phyloP scores from a whole-genome alignment of 1,140 invertebrate species.

The Manduca sexta region DNA sequence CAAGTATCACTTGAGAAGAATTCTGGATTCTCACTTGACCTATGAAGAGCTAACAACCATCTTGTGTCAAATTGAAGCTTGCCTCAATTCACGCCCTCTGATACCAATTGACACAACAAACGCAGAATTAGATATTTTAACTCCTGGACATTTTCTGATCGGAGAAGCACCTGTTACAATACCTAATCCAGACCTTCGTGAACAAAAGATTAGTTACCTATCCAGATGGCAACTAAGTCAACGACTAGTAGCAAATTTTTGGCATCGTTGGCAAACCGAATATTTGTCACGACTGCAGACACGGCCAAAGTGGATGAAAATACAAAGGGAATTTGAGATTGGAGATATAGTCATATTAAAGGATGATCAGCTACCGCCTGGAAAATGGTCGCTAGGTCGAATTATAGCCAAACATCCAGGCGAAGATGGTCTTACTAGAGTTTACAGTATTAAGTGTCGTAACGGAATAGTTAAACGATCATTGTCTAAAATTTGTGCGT shows the following conservation, averaged over 20 bases:
- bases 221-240: constrained; percentile 9
- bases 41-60: not conserved
- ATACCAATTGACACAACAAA: constrained; percentile 1
- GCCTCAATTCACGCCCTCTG: constrained; percentile 1
- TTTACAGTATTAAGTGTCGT: constrained; percentile 36
- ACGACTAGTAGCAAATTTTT: constrained; percentile 11
- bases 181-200: not conserved
- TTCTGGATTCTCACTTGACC: not conserved
- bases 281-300: constrained; percentile 10
- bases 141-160: not conserved
- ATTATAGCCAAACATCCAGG: not conserved
- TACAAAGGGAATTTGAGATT: constrained; percentile 7
- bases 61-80: not conserved
- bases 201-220: not conserved
- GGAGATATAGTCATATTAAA: constrained; percentile 11
- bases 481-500: constrained; percentile 18
- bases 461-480: constrained; percentile 19
- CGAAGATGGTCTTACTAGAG: constrained; percentile 32
- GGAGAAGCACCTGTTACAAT: constrained; percentile 1
- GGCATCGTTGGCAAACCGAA: constrained; percentile 13
- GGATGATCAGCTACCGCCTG: not conserved
- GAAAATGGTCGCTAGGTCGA: constrained; percentile 2
- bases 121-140: not conserved
- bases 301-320: constrained; percentile 11
- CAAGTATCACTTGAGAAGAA: not conserved